A percentile compares a stretch with the other conserved stretches of the same genome.
phyloP scores from a whole-genome alignment of 2,113 vertebrate genomes.

The Syrrhaptes paradoxus region DNA sequence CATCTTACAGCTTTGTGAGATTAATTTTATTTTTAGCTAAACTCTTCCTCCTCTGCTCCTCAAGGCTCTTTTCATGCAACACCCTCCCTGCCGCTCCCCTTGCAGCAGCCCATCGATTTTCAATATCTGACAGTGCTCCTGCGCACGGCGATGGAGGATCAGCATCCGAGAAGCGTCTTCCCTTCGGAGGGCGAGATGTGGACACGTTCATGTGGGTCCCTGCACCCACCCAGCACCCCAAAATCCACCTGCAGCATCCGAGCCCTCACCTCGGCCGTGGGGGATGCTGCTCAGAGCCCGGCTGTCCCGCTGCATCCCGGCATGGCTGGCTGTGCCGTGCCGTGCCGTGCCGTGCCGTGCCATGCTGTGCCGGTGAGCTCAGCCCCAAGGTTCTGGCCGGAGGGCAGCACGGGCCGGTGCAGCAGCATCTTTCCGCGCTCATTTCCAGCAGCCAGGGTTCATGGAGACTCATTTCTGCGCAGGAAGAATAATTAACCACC shows the following conservation, averaged over 20 bases:
- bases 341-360: too few relatives aligned
- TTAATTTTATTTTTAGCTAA: slow-evolving; percentile 49
- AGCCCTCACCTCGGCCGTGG: background rate
- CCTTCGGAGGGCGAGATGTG: rapidly evolving
- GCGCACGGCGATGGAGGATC: background rate
- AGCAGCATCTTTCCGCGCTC: background rate
- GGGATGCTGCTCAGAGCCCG: background rate
- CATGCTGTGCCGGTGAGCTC: too few relatives aligned
- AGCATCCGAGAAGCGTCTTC: rapidly evolving
- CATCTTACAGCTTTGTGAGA: slow-evolving; percentile 1
- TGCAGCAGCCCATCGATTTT: background rate
- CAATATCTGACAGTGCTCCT: background rate
- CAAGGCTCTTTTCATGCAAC: slow-evolving; percentile 8
- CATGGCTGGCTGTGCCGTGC: too few relatives aligned
- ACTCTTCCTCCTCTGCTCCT: background rate
- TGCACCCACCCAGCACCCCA: rapidly evolving
- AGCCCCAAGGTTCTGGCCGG: background rate
- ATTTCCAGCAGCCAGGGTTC: background rate
- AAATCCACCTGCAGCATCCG: background rate
- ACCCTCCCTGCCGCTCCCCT: background rate
- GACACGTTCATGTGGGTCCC: rapidly evolving
- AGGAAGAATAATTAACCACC: background rate
- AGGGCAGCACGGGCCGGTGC: background rate
- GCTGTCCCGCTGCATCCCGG: too few relatives aligned
- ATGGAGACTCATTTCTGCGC: background rate